Percentiles rank a stretch among this genome's conserved stretches.
Conservation (phyloP, 2,797 vertebrate genomes). For the Menidia menidia region DNA sequence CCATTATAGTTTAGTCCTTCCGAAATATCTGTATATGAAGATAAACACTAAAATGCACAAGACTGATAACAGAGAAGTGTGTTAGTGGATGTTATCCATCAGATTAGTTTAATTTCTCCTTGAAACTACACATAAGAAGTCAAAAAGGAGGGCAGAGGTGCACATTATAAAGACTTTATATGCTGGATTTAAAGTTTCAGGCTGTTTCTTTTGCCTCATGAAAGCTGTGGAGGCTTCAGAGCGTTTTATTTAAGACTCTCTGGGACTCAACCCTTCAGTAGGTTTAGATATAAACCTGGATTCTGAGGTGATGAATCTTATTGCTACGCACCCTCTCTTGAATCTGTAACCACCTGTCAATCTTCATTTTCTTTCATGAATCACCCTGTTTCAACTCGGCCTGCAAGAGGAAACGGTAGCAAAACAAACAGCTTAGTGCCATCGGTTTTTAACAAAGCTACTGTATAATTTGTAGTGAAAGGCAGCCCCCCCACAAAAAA, state of each 20-base stretch:
- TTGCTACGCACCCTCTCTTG: slow-evolving; percentile 56
- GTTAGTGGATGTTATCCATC: slow-evolving; percentile 60
- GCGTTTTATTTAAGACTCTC: slow-evolving; percentile 64
- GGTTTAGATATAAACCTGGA: slow-evolving; percentile 68
- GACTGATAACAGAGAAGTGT: slow-evolving; percentile 21
- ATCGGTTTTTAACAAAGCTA: neutral
- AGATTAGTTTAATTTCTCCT: slow-evolving; percentile 48
- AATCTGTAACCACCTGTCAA: slow-evolving; percentile 60
- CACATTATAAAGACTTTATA: slow-evolving; percentile 38
- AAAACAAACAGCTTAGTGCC: slow-evolving; percentile 8
- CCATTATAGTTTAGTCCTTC: too few relatives aligned
- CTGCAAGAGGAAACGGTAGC: slow-evolving; percentile 12
- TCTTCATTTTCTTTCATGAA: slow-evolving; percentile 55
- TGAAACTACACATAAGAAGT: slow-evolving; percentile 46
- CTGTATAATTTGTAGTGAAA: neutral
- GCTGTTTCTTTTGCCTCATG: slow-evolving; percentile 21
- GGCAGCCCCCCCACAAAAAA: neutral
- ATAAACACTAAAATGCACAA: slow-evolving; percentile 11
- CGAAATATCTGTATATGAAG: too few relatives aligned
- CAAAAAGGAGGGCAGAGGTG: slow-evolving; percentile 35
- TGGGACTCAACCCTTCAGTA: slow-evolving; percentile 60
- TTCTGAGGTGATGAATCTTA: slow-evolving; percentile 67
- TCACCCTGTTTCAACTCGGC: slow-evolving; percentile 24
- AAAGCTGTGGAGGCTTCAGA: slow-evolving; percentile 56
- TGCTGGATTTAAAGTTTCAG: slow-evolving; percentile 62